Base-by-base conservation (phyloP, 2,888 invertebrate genomes). In the Nemapogon koenigi region DNA sequence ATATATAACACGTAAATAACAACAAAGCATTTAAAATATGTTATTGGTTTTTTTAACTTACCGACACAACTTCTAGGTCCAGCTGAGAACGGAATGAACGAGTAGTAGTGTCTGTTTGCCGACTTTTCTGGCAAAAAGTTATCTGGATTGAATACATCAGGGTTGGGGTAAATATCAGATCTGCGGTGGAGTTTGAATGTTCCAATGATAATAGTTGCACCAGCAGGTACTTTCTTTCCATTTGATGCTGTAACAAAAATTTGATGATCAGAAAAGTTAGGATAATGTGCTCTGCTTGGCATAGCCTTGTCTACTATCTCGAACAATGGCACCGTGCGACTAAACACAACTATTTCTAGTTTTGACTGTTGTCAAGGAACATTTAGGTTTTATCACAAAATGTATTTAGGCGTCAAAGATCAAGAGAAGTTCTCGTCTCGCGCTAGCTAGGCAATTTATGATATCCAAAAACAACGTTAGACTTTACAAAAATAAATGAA, bases 111-210 rank as follows among this genome's bases (percentile, higher is more conserved):
- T 42, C 93, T 83, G 49, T 85, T 84, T 35, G 87, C 86, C 43
- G 86, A 87, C 46, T 82, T 85, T 55, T 93, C 92, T 0, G 91
- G 89, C 45, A 91, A 75, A 79, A 93, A 94, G 59, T 92, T 88
- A 62, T 93, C 92, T 2, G 94, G 93, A 70, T 93, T 82, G 58
- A 90, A 94, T 44, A 75, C 81, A 29, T 85, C 76, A 0, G 94
- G 89, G 62, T 94, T 87, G 6, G 88, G 85, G 65, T 89, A 94
- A 35, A 86, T 81, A 46, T 87, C 84, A 2, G 81, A 70, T 46
- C 87, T 82, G 39, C 89, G 85, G 60, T 94, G 93, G 37, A 89
- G 60, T 51, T 84, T 82, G 54, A 78, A 85, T 1, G 86, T 87
- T 2, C 82, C 81, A 35, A 91, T 82, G 2, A 85, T 60, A 4